Percentiles rank a stretch among this genome's conserved stretches.
phyloP scores from a whole-genome alignment of 2,113 vertebrate genomes.

The Phodopus roborovskii region DNA sequence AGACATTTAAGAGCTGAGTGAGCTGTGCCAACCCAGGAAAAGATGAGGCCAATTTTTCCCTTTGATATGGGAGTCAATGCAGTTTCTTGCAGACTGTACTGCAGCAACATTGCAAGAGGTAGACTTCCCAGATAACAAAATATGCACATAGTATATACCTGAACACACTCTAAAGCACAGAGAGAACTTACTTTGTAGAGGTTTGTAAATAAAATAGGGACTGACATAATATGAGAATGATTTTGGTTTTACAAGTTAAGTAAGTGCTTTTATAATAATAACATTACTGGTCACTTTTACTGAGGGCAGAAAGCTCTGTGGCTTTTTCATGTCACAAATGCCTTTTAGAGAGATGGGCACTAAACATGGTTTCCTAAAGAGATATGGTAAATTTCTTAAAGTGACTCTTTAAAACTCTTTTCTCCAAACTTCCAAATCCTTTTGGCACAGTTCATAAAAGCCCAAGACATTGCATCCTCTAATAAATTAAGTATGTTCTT shows the following conservation, averaged over 20 bases:
- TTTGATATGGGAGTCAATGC: neutral
- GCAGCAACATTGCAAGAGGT: neutral
- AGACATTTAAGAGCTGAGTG: neutral
- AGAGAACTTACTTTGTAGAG: constrained; percentile 52
- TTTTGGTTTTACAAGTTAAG: neutral
- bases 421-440: neutral
- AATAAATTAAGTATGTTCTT: neutral
- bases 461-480: neutral
- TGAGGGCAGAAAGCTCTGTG: neutral
- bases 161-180: constrained; percentile 26
- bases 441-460: neutral
- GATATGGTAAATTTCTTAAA: neutral
- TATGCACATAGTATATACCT: neutral
- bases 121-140: neutral
- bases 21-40: neutral
- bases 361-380: neutral
- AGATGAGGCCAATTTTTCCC: neutral
- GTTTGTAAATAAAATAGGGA: constrained; percentile 66
- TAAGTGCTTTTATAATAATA: constrained; percentile 23
- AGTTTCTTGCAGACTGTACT: neutral
- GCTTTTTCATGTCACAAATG: neutral
- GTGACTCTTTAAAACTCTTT: neutral
- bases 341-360: neutral
- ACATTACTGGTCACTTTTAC: constrained; percentile 43
- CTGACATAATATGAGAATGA: neutral